Conservation (phyloP, 1,140 invertebrate genomes). For the Maniola jurtina region DNA sequence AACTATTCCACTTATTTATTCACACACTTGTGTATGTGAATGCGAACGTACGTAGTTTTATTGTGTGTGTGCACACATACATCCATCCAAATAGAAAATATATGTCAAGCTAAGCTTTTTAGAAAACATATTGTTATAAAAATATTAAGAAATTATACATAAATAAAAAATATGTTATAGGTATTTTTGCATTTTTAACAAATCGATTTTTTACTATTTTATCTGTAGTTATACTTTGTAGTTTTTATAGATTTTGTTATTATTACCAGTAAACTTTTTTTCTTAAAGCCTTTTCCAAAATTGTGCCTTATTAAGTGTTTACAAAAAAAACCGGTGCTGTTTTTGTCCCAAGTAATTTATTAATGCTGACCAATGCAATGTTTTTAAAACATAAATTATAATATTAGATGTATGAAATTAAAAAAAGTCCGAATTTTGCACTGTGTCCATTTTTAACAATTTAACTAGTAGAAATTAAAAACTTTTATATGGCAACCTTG, state of each 20-base stretch:
- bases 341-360: slow-evolving; percentile 1
- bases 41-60: not conserved
- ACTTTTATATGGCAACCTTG: not conserved
- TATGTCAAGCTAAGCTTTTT: not conserved
- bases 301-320: slow-evolving; percentile 11
- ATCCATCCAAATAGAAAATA: not conserved
- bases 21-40: not conserved
- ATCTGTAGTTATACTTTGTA: not conserved
- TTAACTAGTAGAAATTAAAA: not conserved
- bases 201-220: not conserved
- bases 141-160: too few species aligned
- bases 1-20: not conserved
- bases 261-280: not conserved
- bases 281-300: slow-evolving; percentile 3
- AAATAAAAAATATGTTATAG: not conserved
- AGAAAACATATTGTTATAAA: too few species aligned
- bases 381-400: slow-evolving; percentile 8
- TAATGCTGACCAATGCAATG: slow-evolving; percentile 5
- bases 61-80: not conserved
- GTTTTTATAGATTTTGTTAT: not conserved
- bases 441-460: not conserved
- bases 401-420: not conserved
- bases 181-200: not conserved
- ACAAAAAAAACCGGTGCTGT: slow-evolving; percentile 9
- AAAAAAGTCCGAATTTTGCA: not conserved